A percentile compares a stretch with the other conserved stretches of the same genome.
phyloP scores from a whole-genome alignment of 2,888 invertebrate genomes.

The Creontiades dilutus region DNA sequence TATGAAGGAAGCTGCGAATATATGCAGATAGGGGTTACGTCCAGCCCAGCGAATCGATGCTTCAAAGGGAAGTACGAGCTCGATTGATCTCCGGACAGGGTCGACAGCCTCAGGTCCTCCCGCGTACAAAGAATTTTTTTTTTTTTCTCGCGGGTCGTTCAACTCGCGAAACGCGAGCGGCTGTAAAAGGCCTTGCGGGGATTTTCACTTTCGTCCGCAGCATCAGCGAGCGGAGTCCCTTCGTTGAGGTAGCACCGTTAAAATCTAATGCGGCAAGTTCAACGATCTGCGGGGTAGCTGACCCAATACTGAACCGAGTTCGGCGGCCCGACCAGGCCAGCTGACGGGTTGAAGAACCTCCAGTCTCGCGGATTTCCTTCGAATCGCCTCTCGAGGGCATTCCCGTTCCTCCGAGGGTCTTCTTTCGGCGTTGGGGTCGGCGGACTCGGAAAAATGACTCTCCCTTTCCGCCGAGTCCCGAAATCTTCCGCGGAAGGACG shows the following conservation, averaged over 20 bases:
- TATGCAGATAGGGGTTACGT: too few relatives aligned
- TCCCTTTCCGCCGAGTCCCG: slow-evolving; percentile 9
- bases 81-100: not conserved
- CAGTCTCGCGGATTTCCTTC: slow-evolving; percentile 3
- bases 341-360: slow-evolving; percentile 42
- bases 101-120: slow-evolving; percentile 18
- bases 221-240: not conserved
- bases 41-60: too few relatives aligned
- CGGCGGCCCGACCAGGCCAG: not conserved
- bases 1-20: too few relatives aligned
- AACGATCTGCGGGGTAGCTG: slow-evolving; percentile 35
- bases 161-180: not conserved
- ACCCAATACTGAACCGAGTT: slow-evolving; percentile 21
- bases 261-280: slow-evolving; percentile 3
- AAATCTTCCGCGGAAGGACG: not conserved
- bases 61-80: too few relatives aligned
- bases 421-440: not conserved
- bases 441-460: slow-evolving; percentile 36
- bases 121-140: slow-evolving; percentile 30
- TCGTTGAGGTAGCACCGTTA: slow-evolving; percentile 40
- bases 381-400: not conserved
- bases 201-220: slow-evolving; percentile 34
- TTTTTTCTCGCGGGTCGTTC: not conserved
- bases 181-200: slow-evolving; percentile 11
- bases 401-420: not conserved